phyloP scores from a whole-genome alignment of 2,113 vertebrate species.

The Genyomyrus donnyi region DNA sequence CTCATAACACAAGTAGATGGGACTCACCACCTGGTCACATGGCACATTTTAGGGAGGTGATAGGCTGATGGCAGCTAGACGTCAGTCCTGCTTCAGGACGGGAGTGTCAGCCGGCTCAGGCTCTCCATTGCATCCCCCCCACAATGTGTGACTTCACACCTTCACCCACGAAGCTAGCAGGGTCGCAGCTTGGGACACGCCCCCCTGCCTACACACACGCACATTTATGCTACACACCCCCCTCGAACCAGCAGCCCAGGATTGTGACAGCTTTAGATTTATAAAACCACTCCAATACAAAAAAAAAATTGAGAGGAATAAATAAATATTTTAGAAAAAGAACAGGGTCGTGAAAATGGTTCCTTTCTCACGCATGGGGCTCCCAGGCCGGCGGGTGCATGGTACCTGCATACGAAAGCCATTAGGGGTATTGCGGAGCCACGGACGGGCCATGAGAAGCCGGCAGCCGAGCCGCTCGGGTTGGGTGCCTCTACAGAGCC shows the following conservation, averaged over 20 bases:
- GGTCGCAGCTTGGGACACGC: not conserved
- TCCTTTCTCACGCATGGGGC: slow-evolving; percentile 55
- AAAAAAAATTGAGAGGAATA: slow-evolving; percentile 14
- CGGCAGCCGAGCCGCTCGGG: slow-evolving; percentile 48
- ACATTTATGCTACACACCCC: not conserved
- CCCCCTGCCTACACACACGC: not conserved
- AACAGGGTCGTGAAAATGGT: slow-evolving; percentile 39
- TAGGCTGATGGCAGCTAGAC: not conserved
- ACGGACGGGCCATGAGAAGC: slow-evolving; percentile 50
- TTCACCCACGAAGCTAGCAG: not conserved
- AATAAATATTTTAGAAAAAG: slow-evolving; percentile 38
- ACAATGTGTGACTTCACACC: not conserved
- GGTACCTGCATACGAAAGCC: slow-evolving; percentile 62
- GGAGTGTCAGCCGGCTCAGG: not conserved
- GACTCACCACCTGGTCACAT: not conserved
- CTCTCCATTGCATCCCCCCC: not conserved
- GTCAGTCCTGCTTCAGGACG: not conserved
- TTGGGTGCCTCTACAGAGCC: slow-evolving; percentile 44
- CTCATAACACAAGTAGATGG: not conserved
- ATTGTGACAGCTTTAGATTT: not conserved
- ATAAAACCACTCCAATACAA: not conserved
- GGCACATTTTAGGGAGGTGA: not conserved
- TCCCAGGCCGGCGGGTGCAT: slow-evolving; percentile 33
- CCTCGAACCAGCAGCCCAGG: not conserved
- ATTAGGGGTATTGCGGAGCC: slow-evolving; percentile 48